Evolutionary conservation across 2,888 invertebrate genomes (phyloP), one percentile per base, ranked within the genome.

Genomic region (Odontocolon sp.): DNA sequence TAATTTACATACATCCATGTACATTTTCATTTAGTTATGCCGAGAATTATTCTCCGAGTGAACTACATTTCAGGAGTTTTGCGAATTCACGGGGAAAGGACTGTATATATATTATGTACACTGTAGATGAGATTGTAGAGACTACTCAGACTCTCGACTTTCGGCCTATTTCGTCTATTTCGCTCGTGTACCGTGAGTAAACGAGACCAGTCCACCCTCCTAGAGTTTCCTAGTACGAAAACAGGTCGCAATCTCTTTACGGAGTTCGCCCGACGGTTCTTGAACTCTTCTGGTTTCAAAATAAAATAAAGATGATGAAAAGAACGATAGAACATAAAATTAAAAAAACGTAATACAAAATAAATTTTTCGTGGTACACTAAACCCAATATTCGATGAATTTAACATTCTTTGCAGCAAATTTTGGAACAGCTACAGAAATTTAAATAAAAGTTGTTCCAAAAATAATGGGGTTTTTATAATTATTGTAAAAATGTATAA

Each of bases 211-310:
- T 21, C 23, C 50, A 14, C 14, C 45, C 33, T 21, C 26, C 1
- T 40, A 68, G 52, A 42, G 42, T 59, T 75, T 70, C 66, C 11
- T 52, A 14, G 47, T 38, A 64, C 31, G 52, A 28, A 59, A 75
- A 70, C 63, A 75, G 57, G 52, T 70, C 75, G 70, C 40, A 63
- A 26, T 52, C 14, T 59, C 36, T 23, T 28, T 59, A 52, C 21
- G n/a, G 45, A 70, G 18, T 31, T 64, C 16, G 14, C 33, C 28
- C 50, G 50, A 16, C 8, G n/a, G n/a, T n/a, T n/a, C n/a, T n/a
- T n/a, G n/a, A n/a, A n/a, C n/a, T n/a, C n/a, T n/a, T n/a, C n/a
- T n/a, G n/a, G n/a, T n/a, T n/a, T n/a, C n/a, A n/a, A n/a, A n/a
- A n/a, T n/a, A n/a, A n/a, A n/a, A n/a, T n/a, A n/a, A n/a, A n/a